Percentiles rank a stretch among this genome's conserved stretches.
Conservation (phyloP, 2,113 vertebrate genomes). For the Arothron firmamentum region DNA sequence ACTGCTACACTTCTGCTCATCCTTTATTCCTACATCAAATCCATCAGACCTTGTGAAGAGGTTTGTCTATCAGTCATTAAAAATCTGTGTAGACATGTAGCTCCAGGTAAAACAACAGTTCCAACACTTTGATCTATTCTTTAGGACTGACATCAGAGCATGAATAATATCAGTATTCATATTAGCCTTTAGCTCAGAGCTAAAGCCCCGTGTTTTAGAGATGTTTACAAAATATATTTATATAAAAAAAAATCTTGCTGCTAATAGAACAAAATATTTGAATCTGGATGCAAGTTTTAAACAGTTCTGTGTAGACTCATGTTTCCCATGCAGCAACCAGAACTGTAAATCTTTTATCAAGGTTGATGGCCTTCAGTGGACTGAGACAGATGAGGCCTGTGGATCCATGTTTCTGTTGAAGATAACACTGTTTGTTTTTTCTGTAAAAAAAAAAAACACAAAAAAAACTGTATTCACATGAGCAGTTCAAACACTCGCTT, state of each 20-base stretch:
- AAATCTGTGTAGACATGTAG: too few relatives aligned
- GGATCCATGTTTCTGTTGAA: constrained; percentile 47
- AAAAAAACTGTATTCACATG: constrained; percentile 43
- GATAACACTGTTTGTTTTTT: constrained; percentile 54
- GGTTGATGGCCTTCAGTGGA: constrained; percentile 46
- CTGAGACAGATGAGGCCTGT: constrained; percentile 36
- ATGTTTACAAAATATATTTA: too few relatives aligned
- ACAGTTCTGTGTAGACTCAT: not conserved
- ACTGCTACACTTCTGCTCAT: constrained; percentile 4
- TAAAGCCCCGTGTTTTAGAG: not conserved
- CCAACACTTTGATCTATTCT: too few relatives aligned
- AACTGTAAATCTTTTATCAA: constrained; percentile 48
- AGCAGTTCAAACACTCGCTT: constrained; percentile 33
- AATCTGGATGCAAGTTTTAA: not conserved
- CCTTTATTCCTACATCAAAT: not conserved
- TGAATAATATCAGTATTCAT: not conserved
- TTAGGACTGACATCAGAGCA: not conserved
- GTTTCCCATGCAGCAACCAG: constrained; percentile 34
- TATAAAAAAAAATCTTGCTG: too few relatives aligned
- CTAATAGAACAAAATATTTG: not conserved
- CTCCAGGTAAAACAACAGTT: too few relatives aligned
- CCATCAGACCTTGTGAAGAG: too few relatives aligned
- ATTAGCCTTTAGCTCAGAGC: not conserved
- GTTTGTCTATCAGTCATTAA: too few relatives aligned
- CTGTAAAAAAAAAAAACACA: constrained; percentile 37